Evolutionary conservation across 2,797 vertebrate genomes (phyloP), one percentile per base, ranked within the genome.

Genomic region (Podarcis siculus): DNA sequence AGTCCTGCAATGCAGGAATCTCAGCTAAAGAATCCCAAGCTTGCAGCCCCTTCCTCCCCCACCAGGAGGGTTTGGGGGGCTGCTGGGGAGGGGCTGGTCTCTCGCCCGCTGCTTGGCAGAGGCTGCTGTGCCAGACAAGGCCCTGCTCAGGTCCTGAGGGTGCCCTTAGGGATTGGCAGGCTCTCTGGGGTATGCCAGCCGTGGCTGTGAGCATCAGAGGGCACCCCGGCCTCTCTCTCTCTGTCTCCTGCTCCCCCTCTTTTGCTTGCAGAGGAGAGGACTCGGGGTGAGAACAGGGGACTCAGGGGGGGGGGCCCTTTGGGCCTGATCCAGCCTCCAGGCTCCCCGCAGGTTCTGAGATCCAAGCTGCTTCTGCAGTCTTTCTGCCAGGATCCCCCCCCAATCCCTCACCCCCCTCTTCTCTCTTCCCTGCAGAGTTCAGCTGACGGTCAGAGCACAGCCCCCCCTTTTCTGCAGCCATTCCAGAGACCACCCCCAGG

Each of bases 401-500:
- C 45, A 32, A 1, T 12, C 21, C 4, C 37, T 66, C 9, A 23
- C 37, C 15, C 19, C 13, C 5, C 39, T 49, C 23, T 45, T 78
- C 81, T 17, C 73, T 75, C 71, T 73, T 19, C 64, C 66, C 81
- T 19, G 3, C 71, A 82, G 83, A 39, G 30, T 67, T 45, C 3
- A 6, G 3, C 39, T 80, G 55, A 82, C 66, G 42, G 39, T 58
- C 88, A 55, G 32, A 37, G 27, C 32, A n/a, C n/a, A 23, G 39
- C 71, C 72, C 72, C 30, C 55, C 79, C 35, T 39, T 5, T 84
- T 67, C 58, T 69, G 71, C 83, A 76, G 19, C 79, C 88, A 82
- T 89, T 86, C 83, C 83, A 82, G 78, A 86, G 78, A 76, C 35
- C 55, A n/a, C 23, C n/a, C 35, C 17, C 45, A 3, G 39, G 69